phyloP scores from a whole-genome alignment of 2,797 vertebrate genomes.

The Molossus molossus region DNA sequence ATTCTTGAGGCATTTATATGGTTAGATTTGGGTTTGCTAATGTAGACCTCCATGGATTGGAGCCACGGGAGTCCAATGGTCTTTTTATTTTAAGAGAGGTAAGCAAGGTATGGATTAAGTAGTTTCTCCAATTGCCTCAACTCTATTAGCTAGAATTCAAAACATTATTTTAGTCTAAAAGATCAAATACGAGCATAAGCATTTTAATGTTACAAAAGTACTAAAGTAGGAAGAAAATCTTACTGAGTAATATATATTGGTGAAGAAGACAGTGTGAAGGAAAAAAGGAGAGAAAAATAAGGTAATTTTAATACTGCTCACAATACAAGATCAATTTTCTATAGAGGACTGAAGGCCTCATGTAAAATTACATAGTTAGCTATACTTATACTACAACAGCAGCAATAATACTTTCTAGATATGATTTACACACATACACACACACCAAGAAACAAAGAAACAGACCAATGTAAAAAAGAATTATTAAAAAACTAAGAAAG shows the following conservation, averaged over 20 bases:
- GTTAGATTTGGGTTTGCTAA: neutral
- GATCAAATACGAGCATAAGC: neutral
- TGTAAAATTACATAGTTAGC: neutral
- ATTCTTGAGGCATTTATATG: neutral
- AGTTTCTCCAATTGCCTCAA: neutral
- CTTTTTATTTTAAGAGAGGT: neutral
- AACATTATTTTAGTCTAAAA: neutral
- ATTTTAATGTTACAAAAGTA: neutral
- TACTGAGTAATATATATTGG: neutral
- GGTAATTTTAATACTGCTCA: neutral
- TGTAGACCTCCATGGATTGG: neutral
- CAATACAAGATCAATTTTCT: neutral
- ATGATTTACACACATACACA: neutral
- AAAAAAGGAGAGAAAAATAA: neutral
- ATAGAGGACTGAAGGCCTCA: neutral
- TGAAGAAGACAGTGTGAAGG: neutral
- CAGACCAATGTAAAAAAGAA: neutral
- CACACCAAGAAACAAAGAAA: neutral
- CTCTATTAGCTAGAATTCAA: neutral
- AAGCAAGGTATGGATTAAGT: neutral
- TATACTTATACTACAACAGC: neutral
- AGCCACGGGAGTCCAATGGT: neutral
- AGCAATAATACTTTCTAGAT: neutral
- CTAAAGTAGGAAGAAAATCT: conserved; percentile 2
- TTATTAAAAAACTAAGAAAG: neutral